Conservation (phyloP, 2,113 vertebrate species). For the Vireo altiloquus region DNA sequence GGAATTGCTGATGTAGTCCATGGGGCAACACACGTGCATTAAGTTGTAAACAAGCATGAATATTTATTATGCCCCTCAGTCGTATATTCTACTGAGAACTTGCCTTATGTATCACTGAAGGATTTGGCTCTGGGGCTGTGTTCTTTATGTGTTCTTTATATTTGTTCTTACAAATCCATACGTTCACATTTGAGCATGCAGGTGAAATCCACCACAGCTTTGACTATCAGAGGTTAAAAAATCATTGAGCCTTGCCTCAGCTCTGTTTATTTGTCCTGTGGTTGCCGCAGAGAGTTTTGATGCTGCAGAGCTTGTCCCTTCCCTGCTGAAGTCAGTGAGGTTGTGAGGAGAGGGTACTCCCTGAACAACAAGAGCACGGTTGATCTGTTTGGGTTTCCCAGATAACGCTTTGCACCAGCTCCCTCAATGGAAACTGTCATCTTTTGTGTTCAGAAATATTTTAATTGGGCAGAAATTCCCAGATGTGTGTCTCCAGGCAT, state of each 20-base stretch:
- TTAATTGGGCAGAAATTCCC: constrained; percentile 47
- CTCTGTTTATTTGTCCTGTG: neutral
- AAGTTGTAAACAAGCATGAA: neutral
- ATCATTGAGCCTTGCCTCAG: neutral
- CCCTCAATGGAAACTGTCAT: neutral
- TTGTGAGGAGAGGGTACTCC: neutral
- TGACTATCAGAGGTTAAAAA: neutral
- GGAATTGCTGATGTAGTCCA: neutral
- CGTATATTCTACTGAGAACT: neutral
- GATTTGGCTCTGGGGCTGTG: neutral
- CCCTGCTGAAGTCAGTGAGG: neutral
- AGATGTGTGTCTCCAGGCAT: neutral
- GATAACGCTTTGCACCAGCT: neutral
- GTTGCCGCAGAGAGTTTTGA: neutral
- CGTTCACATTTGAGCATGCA: neutral
- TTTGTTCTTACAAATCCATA: neutral
- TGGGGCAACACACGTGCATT: neutral
- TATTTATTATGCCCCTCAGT: neutral
- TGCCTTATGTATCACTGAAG: neutral
- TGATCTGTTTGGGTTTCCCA: neutral
- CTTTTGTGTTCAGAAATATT: constrained; percentile 21
- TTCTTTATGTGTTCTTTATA: neutral
- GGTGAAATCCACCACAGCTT: neutral
- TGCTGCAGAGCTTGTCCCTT: neutral
- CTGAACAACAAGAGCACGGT: fast-evolving